Evolutionary conservation across 2,113 vertebrate genomes (phyloP).

Genomic region (Leiothrix lutea): DNA sequence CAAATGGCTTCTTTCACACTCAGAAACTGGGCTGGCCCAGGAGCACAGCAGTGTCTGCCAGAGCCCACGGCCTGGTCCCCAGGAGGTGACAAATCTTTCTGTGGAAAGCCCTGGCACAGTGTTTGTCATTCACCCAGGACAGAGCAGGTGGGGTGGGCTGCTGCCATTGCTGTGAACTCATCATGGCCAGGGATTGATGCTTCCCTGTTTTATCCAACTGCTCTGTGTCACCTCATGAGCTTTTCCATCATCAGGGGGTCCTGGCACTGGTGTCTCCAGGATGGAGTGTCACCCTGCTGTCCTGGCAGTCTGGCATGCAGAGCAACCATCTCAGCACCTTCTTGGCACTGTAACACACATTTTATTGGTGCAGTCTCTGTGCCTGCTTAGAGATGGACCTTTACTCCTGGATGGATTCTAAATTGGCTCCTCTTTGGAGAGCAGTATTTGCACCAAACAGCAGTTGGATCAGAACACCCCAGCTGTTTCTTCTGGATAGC

Average conservation of each 20-base stretch:
- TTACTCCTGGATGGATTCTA: neutral
- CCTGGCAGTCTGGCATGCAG: neutral
- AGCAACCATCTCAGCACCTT: neutral
- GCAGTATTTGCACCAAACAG: neutral
- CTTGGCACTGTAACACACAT: neutral
- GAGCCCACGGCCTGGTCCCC: neutral
- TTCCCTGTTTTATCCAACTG: neutral
- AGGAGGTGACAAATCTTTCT: neutral
- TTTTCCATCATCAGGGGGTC: neutral
- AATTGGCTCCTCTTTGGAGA: neutral
- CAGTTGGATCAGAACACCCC: neutral
- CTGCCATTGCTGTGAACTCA: neutral
- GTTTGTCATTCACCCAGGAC: neutral
- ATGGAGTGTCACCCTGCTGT: neutral
- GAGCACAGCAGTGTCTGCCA: neutral
- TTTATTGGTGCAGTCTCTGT: neutral
- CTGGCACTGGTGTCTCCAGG: neutral
- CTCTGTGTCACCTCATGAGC: rapidly evolving
- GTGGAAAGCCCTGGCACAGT: neutral
- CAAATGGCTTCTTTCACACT: neutral
- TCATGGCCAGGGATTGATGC: neutral
- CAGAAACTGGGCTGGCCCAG: neutral
- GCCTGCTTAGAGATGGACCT: neutral
- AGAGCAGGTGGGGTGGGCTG: neutral
- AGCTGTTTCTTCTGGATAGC: neutral